Evolutionary conservation across 2,888 invertebrate species (phyloP).

Genomic region (Synergus umbraculus): DNA sequence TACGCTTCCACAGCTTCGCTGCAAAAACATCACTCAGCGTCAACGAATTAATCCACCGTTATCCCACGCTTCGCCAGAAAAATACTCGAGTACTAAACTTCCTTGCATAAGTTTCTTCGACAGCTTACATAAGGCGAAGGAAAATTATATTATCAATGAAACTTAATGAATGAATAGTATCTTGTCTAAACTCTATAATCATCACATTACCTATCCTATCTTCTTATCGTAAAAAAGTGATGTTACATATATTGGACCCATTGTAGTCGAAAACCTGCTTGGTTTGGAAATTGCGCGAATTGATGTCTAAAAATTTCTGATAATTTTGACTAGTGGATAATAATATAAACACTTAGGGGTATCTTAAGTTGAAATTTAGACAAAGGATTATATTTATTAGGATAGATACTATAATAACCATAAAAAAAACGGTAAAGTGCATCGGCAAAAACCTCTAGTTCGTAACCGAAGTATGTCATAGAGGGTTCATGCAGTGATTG

Average conservation of each 20-base stretch:
- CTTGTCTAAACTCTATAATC: no score
- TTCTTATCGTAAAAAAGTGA: no score
- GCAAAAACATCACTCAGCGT: conserved; percentile 16
- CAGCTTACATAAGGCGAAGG: neutral
- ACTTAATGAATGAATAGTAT: neutral
- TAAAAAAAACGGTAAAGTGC: conserved; percentile 18
- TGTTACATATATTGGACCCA: no score
- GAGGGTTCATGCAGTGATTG: conserved; percentile 51
- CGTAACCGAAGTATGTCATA: conserved; percentile 47
- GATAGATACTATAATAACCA: neutral
- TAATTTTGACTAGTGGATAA: no score
- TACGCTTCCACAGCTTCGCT: conserved; percentile 9
- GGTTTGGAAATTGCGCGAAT: no score
- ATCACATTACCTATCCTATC: no score
- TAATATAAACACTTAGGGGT: no score
- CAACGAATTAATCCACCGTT: conserved; percentile 23
- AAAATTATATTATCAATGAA: neutral
- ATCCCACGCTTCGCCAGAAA: conserved; percentile 14
- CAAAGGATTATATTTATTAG: no score
- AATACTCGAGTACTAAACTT: neutral
- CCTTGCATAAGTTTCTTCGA: neutral
- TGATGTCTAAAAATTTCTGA: no score
- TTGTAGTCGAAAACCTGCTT: no score
- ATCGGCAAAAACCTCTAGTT: conserved; percentile 8
- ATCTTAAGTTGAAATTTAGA: no score